phyloP scores from a whole-genome alignment of 2,797 vertebrate species.

The Tokudaia muenninki region DNA sequence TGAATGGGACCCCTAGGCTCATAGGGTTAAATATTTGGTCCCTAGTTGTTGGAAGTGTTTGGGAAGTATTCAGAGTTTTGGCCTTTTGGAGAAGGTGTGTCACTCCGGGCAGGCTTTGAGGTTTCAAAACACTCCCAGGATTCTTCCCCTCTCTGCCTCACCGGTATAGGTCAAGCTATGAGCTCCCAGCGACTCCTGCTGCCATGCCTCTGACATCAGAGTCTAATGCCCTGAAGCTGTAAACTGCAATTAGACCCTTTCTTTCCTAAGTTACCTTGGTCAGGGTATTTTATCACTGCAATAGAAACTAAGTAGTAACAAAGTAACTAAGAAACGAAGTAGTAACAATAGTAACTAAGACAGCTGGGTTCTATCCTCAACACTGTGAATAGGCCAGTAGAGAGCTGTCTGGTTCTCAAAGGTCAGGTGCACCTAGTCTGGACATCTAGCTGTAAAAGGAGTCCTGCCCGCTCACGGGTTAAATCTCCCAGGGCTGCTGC shows the following conservation, averaged over 20 bases:
- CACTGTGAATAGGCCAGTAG: neutral
- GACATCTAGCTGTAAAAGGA: no score
- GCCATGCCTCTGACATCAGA: neutral
- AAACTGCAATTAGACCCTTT: neutral
- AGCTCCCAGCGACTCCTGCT: neutral
- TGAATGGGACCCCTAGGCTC: neutral
- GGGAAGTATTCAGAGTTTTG: neutral
- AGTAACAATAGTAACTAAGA: neutral
- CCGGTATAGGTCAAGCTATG: neutral
- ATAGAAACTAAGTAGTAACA: neutral
- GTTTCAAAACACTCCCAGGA: neutral
- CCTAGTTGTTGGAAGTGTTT: neutral
- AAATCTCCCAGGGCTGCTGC: rapidly evolving
- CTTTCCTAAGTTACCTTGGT: neutral
- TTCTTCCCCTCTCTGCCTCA: neutral
- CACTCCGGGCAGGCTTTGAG: neutral
- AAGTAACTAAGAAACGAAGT: neutral
- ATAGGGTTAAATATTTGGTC: neutral
- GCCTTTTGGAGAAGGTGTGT: neutral
- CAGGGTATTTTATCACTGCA: neutral
- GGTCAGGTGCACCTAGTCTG: no score
- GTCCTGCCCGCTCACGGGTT: no score
- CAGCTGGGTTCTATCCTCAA: neutral
- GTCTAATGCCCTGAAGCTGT: neutral
- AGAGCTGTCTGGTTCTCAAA: neutral